These are phyloP conservation scores for Acrocephalus scirpaceus DNA, from an alignment of 2,797 vertebrate genomes.

Conservation along the genomic window DNA sequence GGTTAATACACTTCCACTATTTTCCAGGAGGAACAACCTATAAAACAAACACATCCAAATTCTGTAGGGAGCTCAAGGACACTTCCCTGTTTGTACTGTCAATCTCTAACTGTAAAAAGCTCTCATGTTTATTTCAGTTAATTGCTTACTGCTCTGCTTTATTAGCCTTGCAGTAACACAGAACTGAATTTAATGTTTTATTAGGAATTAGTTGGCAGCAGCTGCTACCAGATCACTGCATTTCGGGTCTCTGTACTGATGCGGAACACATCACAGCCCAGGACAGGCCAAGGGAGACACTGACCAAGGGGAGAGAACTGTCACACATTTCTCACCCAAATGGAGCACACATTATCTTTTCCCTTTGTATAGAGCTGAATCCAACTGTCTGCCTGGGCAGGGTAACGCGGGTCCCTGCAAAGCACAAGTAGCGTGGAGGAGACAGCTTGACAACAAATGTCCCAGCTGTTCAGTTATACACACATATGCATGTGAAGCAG, in stretches of 20 bases:
- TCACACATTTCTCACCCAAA: rapidly evolving
- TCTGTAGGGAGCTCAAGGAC: not conserved
- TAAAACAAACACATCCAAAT: constrained; percentile 10
- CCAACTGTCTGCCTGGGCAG: not conserved
- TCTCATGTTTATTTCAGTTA: not conserved
- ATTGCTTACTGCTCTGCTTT: not conserved
- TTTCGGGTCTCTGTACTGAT: not conserved
- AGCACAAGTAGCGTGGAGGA: not conserved
- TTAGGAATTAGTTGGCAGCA: not conserved
- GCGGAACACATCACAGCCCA: not conserved
- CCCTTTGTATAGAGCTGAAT: not conserved
- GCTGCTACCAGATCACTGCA: not conserved
- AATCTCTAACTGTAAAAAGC: not conserved
- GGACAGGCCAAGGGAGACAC: not conserved
- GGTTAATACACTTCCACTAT: not conserved
- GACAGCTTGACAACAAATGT: not conserved
- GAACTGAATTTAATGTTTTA: not conserved
- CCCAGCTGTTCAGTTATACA: not conserved
- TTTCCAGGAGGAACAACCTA: constrained; percentile 10
- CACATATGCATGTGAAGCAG: not conserved
- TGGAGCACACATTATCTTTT: rapidly evolving
- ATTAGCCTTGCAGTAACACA: not conserved
- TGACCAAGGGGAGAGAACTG: not conserved
- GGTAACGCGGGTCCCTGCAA: not conserved
- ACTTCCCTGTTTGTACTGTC: not conserved